Evolutionary conservation across 2,113 vertebrate genomes (phyloP).

Genomic region (Salvelinus sp.): DNA sequence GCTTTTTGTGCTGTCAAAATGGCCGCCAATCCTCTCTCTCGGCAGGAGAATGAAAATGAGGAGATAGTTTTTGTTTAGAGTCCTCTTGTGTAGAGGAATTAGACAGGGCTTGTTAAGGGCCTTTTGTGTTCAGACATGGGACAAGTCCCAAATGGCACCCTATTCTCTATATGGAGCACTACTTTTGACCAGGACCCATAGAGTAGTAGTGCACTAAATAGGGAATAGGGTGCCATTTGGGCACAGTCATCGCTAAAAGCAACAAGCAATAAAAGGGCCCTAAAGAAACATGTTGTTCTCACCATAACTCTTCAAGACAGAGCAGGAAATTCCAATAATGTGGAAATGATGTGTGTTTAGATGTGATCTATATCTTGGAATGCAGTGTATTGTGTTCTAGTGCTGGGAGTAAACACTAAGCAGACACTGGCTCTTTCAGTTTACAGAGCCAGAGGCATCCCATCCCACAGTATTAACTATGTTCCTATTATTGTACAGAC

Average conservation of each 20-base stretch:
- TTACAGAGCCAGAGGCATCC: background rate
- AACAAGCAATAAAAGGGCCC: background rate
- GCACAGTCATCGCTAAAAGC: background rate
- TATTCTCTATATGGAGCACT: no score
- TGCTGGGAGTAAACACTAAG: background rate
- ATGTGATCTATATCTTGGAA: background rate
- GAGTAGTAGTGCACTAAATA: no score
- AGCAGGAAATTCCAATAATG: slow-evolving; percentile 12
- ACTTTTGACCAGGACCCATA: no score
- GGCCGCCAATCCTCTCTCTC: background rate
- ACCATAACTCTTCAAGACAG: background rate
- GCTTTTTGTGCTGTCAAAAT: slow-evolving; percentile 26
- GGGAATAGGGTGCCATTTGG: background rate
- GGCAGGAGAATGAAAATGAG: slow-evolving; percentile 17
- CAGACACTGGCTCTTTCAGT: background rate
- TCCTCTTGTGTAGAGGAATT: slow-evolving; percentile 32
- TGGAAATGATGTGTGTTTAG: slow-evolving; percentile 2
- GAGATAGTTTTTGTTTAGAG: slow-evolving; percentile 44
- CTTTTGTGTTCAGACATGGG: slow-evolving; percentile 2
- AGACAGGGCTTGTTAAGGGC: slow-evolving; percentile 21
- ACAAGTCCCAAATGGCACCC: no score
- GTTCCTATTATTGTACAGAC: background rate
- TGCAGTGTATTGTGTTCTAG: background rate
- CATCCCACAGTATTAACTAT: background rate
- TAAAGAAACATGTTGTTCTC: background rate